These are phyloP conservation scores for Sapajus apella DNA, from an alignment of 2,113 vertebrate genomes.

Conservation along the genomic window DNA sequence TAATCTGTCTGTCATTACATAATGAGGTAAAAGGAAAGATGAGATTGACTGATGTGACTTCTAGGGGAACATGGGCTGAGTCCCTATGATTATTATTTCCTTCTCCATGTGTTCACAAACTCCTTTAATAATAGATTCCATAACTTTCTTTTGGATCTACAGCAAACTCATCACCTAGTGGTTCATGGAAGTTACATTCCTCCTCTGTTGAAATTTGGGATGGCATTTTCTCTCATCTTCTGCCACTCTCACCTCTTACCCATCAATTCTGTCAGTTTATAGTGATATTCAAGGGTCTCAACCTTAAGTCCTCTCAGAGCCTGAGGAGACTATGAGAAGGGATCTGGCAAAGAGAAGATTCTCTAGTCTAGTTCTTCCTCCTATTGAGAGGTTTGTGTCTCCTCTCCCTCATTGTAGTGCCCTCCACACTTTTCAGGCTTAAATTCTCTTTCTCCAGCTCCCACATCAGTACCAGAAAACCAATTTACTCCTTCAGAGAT, in stretches of 20 bases:
- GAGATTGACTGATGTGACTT: not conserved
- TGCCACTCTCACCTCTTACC: not conserved
- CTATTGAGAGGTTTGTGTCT: not conserved
- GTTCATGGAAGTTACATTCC: not conserved
- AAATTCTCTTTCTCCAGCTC: not conserved
- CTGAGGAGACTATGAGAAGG: not conserved
- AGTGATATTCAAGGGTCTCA: not conserved
- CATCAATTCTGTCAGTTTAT: not conserved
- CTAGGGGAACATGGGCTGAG: too few relatives aligned
- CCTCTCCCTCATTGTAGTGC: not conserved
- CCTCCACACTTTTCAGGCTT: not conserved
- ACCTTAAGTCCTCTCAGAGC: not conserved
- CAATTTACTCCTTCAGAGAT: not conserved
- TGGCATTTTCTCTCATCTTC: not conserved
- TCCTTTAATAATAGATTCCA: not conserved
- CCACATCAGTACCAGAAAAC: not conserved
- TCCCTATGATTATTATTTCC: not conserved
- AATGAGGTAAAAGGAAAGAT: not conserved
- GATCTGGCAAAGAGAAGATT: rapidly evolving
- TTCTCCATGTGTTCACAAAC: not conserved
- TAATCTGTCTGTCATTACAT: not conserved
- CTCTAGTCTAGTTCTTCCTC: not conserved
- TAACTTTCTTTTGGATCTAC: not conserved
- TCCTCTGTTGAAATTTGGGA: not conserved
- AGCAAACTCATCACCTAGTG: not conserved